Evolutionary conservation across 92 coral and sea anemone genomes (phyloP), one percentile per base, ranked within the genome.

Genomic region (Zoanthus gigantus): DNA sequence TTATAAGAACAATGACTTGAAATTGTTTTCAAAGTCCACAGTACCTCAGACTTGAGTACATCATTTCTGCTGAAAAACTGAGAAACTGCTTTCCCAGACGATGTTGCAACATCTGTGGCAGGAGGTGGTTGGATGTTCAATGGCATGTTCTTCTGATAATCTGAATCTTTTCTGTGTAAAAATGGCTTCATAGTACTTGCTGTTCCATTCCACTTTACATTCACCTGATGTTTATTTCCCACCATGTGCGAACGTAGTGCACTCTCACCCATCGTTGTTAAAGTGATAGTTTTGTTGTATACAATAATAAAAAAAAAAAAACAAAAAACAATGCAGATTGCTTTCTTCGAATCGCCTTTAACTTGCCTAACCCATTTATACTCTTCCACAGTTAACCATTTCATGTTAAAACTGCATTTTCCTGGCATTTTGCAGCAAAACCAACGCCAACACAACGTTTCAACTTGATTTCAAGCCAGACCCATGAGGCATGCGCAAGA

Each of bases 21-120:
- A 86, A 65, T 75, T 74, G 84, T 86, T 86, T 86, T 77, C 67
- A 85, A 85, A 74, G 89, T 85, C 89, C 89, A 77, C 89, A 86
- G n/a, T 86, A 86, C 89, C 89, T 86, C 89, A 57, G 89, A 60
- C 84, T 86, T 86, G 31, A 86, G 84, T 32, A 52, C 60, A 32
- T 61, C 54, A 74, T 48, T 74, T 48, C 56, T 74, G 56, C 56
- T 74, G 57, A 74, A 45, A 74, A 74, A 74, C 56, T 37, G 77
- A 74, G 53, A 74, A 74, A 74, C 75, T 53, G 58, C 68, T 57
- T 57, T 80, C 85, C 74, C 85, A 80, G 85, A 57, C 85, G 46
- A 80, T 31, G 85, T 80, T 80, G 85, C 52, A 57, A 80, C 71
- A 80, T 60, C 71, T 30, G 73, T 61, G 74, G 85, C 74, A 80